phyloP scores from a whole-genome alignment of 2,113 vertebrate species.

The Gila orcuttii region DNA sequence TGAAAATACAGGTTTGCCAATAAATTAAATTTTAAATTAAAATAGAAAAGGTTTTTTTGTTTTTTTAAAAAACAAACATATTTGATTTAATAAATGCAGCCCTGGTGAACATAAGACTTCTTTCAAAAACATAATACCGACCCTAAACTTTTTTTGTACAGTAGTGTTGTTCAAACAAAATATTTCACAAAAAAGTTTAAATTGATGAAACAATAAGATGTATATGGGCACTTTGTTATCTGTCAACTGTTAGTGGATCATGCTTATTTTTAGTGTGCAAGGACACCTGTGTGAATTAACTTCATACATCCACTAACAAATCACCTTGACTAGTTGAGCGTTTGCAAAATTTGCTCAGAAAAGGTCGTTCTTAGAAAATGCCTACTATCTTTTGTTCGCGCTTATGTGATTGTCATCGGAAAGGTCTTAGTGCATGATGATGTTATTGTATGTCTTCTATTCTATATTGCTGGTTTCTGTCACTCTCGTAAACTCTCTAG shows the following conservation, averaged over 20 bases:
- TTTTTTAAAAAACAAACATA: too few species aligned
- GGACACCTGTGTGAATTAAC: neutral
- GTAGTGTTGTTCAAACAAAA: neutral
- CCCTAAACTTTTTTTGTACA: neutral
- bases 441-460: neutral
- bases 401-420: neutral
- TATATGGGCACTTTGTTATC: too few species aligned
- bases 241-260: too few species aligned
- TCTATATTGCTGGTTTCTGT: neutral
- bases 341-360: too few species aligned
- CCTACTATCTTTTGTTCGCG: neutral
- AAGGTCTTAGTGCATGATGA: neutral
- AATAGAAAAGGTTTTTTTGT: too few species aligned
- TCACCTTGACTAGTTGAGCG: neutral
- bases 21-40: neutral
- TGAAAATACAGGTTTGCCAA: neutral
- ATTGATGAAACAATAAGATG: neutral
- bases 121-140: neutral
- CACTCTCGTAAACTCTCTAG: neutral
- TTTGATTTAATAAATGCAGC: neutral
- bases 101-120: neutral
- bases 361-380: too few species aligned
- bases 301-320: neutral
- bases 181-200: neutral
- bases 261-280: too few species aligned